These are phyloP conservation scores for Clarias macrocephalus DNA, from an alignment of 2,113 vertebrate species.

Conservation along the genomic window DNA sequence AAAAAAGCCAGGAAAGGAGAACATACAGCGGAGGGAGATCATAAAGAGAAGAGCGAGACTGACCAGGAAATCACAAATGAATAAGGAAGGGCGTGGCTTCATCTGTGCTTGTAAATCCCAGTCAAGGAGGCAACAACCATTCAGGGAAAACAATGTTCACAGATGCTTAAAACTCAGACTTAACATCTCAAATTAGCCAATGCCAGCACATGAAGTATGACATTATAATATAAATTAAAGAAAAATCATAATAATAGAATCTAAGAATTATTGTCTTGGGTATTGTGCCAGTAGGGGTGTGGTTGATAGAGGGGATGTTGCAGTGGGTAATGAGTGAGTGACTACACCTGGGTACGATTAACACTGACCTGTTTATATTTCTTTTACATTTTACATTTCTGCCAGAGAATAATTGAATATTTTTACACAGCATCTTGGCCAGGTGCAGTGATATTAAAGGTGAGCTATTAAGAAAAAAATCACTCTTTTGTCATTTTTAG, in stretches of 20 bases:
- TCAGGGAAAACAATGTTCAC: neutral
- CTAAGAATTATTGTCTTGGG: neutral
- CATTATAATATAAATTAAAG: neutral
- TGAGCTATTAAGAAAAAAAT: too few species aligned
- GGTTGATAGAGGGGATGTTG: neutral
- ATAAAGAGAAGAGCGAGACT: neutral
- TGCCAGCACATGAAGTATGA: neutral
- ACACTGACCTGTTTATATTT: neutral
- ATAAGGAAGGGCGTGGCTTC: neutral
- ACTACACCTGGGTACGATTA: neutral
- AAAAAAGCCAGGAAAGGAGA: slow-evolving; percentile 19
- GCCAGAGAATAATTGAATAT: too few species aligned
- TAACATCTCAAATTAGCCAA: neutral
- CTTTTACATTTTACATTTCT: too few species aligned
- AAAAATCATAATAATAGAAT: neutral
- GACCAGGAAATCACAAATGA: neutral
- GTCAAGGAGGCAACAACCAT: neutral
- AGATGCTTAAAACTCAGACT: neutral
- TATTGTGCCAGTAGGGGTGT: neutral
- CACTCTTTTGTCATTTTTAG: too few species aligned
- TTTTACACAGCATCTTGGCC: too few species aligned
- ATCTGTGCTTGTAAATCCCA: neutral
- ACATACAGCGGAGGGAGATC: neutral
- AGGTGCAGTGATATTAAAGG: too few species aligned
- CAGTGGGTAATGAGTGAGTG: neutral